Percentiles rank a stretch among this genome's conserved stretches.
These are phyloP conservation scores for Cottoperca gobio DNA, from an alignment of 2,797 vertebrate species.

Conservation along the genomic window DNA sequence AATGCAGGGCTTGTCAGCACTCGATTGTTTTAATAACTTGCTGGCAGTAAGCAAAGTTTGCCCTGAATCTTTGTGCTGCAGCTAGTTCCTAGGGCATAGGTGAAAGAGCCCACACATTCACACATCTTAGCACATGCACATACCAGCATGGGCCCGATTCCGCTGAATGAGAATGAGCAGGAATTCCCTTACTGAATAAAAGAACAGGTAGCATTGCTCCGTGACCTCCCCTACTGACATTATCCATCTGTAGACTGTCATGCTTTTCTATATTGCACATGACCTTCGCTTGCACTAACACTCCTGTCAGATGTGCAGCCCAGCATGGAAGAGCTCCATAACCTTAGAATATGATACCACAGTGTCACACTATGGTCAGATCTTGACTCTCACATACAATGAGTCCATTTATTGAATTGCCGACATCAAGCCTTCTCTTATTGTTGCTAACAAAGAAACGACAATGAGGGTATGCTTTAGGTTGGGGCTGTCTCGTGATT, in stretches of 20 bases:
- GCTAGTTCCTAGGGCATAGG: slow-evolving; percentile 68
- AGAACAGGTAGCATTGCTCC: slow-evolving; percentile 47
- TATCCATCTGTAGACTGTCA: slow-evolving; percentile 56
- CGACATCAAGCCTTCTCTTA: background rate
- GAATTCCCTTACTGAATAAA: slow-evolving; percentile 72
- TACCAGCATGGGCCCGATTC: background rate
- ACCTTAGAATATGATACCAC: slow-evolving; percentile 53
- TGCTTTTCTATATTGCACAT: slow-evolving; percentile 37
- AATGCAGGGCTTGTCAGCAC: slow-evolving; percentile 82
- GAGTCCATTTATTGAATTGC: background rate
- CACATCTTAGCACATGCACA: background rate
- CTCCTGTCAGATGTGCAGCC: slow-evolving; percentile 47
- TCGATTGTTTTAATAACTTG: slow-evolving; percentile 86
- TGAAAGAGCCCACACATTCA: slow-evolving; percentile 44
- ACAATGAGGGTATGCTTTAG: no score
- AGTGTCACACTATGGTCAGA: slow-evolving; percentile 12
- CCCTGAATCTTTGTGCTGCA: slow-evolving; percentile 64
- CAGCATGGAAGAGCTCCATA: slow-evolving; percentile 39
- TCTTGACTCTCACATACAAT: background rate
- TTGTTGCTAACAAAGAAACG: background rate
- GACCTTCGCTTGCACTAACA: slow-evolving; percentile 60
- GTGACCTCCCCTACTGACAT: slow-evolving; percentile 50
- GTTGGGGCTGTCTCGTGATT: no score
- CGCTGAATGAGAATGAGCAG: slow-evolving; percentile 50
- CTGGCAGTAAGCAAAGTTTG: slow-evolving; percentile 73